These are phyloP conservation scores for Tetheella fluctuosa DNA, from an alignment of 2,888 invertebrate species.

Conservation along the genomic window DNA sequence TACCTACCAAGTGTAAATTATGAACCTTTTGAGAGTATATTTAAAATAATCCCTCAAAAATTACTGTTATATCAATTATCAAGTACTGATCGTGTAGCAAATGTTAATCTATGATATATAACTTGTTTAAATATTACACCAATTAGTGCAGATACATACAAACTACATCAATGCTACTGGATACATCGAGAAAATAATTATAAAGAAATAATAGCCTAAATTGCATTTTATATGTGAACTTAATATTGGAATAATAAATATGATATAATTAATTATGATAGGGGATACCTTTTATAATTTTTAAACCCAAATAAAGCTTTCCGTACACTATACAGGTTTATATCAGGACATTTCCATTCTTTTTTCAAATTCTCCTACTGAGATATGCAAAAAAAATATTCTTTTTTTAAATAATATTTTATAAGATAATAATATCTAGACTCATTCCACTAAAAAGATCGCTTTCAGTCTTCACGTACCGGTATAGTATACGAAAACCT, in stretches of 20 bases:
- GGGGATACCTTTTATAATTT: neutral
- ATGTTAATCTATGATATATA: neutral
- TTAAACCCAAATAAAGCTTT: neutral
- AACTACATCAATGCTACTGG: neutral
- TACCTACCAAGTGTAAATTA: neutral
- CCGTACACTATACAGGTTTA: neutral
- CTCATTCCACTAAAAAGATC: neutral
- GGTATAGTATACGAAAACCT: neutral
- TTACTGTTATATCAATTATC: neutral
- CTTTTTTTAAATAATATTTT: no score
- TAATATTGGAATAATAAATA: neutral
- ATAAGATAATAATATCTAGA: neutral
- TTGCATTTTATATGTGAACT: neutral
- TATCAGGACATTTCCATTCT: neutral
- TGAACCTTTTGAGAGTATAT: neutral
- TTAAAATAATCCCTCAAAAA: neutral
- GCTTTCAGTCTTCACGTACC: neutral
- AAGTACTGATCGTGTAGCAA: neutral
- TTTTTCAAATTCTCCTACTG: no score
- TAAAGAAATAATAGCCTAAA: neutral
- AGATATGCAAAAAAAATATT: no score
- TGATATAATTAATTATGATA: neutral
- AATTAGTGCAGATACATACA: neutral
- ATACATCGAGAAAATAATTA: neutral
- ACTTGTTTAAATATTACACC: neutral